Evolutionary conservation across 2,888 invertebrate species (phyloP).

Genomic region (Parthenolecanium corni): DNA sequence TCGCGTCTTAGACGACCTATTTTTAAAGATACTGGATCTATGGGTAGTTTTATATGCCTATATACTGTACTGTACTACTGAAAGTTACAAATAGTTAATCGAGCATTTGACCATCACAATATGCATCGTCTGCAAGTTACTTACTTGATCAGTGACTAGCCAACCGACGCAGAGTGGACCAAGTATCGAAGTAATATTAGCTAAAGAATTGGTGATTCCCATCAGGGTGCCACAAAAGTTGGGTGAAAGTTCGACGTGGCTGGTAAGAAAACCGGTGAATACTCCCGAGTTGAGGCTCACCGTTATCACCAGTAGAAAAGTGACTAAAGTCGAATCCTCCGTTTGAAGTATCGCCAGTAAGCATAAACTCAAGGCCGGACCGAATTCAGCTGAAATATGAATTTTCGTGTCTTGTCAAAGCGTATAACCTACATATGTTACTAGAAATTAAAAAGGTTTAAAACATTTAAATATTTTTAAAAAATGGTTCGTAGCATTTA

Average conservation of each 20-base stretch:
- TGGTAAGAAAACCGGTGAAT: constrained; percentile 53
- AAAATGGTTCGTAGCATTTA: too few species aligned
- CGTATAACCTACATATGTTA: too few species aligned
- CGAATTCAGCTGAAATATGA: constrained; percentile 35
- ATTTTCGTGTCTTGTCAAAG: too few species aligned
- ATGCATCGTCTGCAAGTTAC: too few species aligned
- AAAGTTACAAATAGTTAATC: too few species aligned
- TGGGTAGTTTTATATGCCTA: too few species aligned
- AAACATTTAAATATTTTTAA: too few species aligned
- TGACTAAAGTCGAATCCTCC: constrained; percentile 46
- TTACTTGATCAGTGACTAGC: constrained; percentile 58
- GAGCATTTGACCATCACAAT: too few species aligned
- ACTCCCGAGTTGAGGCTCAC: constrained; percentile 64
- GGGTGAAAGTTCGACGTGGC: constrained; percentile 74
- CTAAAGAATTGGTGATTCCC: constrained; percentile 73
- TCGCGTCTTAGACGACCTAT: too few species aligned
- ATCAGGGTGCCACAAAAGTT: constrained; percentile 72
- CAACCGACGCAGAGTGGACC: constrained; percentile 62
- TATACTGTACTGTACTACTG: too few species aligned
- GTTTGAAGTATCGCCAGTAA: constrained; percentile 36
- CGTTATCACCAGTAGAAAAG: constrained; percentile 54
- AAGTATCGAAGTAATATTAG: constrained; percentile 64
- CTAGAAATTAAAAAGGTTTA: too few species aligned
- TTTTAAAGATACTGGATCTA: too few species aligned
- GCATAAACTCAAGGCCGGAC: constrained; percentile 41